Percentiles rank a stretch among this genome's conserved stretches.
phyloP scores from a whole-genome alignment of 2,797 vertebrate species.

The Micropoecilia bifurca region DNA sequence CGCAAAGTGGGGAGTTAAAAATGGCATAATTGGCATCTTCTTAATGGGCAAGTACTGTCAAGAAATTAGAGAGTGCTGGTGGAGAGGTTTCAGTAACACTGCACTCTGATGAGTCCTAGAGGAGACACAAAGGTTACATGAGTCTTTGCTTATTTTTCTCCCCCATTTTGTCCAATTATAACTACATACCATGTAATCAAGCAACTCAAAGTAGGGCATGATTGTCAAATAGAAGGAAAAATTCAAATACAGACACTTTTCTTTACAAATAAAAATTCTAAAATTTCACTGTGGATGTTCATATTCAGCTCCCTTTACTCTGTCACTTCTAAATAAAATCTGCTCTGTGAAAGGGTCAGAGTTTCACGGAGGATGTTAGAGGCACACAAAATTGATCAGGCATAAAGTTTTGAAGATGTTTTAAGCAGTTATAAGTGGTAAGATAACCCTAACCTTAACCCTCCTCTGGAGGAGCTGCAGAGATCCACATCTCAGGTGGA shows the following conservation, averaged over 20 bases:
- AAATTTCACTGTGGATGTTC: neutral
- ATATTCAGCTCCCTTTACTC: neutral
- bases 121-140: neutral
- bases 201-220: neutral
- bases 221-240: neutral
- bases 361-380: neutral
- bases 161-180: neutral
- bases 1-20: conserved; percentile 71
- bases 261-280: neutral
- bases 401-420: neutral
- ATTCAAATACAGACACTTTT: neutral
- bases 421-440: neutral
- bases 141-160: neutral
- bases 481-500: neutral
- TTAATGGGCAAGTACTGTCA: conserved; percentile 72
- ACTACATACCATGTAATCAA: neutral
- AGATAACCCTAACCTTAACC: no score
- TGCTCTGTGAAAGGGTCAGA: neutral
- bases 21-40: conserved; percentile 80
- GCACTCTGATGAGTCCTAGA: neutral
- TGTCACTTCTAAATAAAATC: neutral
- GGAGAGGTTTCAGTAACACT: conserved; percentile 21
- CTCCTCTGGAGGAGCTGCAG: neutral
- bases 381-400: no score
- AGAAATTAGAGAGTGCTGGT: conserved; percentile 75